Evolutionary conservation across 2,797 vertebrate genomes (phyloP).

Genomic region (Diglossa cyanea): DNA sequence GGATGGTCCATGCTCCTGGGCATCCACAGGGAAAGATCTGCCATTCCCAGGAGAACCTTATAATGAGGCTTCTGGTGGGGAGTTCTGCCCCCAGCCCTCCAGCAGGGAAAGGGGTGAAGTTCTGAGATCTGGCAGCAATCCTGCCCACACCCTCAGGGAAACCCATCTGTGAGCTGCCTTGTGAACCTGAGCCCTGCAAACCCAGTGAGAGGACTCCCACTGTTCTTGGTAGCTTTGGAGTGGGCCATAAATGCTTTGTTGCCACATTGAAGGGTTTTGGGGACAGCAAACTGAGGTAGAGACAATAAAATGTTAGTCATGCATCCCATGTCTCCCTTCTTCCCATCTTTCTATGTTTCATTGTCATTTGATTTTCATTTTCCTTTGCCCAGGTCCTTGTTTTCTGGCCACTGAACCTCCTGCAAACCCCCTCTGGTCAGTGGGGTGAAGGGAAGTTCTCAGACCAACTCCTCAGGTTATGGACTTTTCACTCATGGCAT

Average conservation of each 20-base stretch:
- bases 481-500: background rate
- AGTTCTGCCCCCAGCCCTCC: background rate
- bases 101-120: background rate
- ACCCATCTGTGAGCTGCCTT: accelerated
- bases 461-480: background rate
- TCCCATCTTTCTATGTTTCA: background rate
- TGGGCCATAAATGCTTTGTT: background rate
- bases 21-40: background rate
- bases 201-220: background rate
- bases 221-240: background rate
- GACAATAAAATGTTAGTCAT: background rate
- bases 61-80: background rate
- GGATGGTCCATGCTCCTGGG: background rate
- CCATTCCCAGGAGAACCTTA: background rate
- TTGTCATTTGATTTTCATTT: background rate
- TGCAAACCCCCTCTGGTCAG: background rate
- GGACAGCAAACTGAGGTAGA: background rate
- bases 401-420: background rate
- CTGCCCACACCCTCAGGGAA: background rate
- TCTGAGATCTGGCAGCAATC: background rate
- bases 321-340: background rate
- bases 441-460: background rate
- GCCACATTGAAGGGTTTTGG: background rate
- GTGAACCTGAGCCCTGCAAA: background rate
- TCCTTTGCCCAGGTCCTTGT: background rate